Evolutionary conservation across 1,140 invertebrate species (phyloP).

Genomic region (Musca domestica): DNA sequence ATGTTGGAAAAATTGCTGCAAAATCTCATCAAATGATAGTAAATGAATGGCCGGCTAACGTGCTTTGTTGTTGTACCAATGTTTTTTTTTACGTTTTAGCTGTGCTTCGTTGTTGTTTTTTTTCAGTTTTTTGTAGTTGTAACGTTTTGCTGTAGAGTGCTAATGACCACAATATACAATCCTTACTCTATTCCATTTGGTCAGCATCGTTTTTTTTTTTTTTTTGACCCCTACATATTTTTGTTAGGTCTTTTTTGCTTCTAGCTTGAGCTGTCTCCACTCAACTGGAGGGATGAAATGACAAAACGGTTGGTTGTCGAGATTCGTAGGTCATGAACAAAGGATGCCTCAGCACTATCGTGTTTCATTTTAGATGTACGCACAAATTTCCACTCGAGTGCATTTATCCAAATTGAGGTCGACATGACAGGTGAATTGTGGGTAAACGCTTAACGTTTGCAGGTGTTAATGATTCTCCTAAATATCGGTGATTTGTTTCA

Average conservation of each 20-base stretch:
- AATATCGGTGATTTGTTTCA: constrained; percentile 10
- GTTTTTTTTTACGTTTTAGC: too few relatives aligned
- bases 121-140: too few relatives aligned
- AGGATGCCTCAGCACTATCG: too few relatives aligned
- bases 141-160: neutral
- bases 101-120: neutral
- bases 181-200: too few relatives aligned
- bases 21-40: constrained; percentile 19
- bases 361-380: neutral
- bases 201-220: too few relatives aligned
- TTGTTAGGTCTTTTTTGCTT: too few relatives aligned
- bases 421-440: constrained; percentile 17
- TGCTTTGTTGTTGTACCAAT: neutral
- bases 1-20: constrained; percentile 19
- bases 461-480: constrained; percentile 17
- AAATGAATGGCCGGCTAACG: constrained; percentile 11
- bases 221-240: too few relatives aligned
- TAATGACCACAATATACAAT: constrained; percentile 2
- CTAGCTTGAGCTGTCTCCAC: too few relatives aligned
- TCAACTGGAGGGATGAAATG: too few relatives aligned
- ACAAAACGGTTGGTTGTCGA: too few relatives aligned
- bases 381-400: constrained; percentile 16
- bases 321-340: too few relatives aligned
- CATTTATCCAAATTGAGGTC: constrained; percentile 11
- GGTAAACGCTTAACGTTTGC: constrained; percentile 6